Percentiles rank a stretch among this genome's conserved stretches.
Evolutionary conservation across 1,140 invertebrate genomes (phyloP).

Genomic region (Episyrphus balteatus): DNA sequence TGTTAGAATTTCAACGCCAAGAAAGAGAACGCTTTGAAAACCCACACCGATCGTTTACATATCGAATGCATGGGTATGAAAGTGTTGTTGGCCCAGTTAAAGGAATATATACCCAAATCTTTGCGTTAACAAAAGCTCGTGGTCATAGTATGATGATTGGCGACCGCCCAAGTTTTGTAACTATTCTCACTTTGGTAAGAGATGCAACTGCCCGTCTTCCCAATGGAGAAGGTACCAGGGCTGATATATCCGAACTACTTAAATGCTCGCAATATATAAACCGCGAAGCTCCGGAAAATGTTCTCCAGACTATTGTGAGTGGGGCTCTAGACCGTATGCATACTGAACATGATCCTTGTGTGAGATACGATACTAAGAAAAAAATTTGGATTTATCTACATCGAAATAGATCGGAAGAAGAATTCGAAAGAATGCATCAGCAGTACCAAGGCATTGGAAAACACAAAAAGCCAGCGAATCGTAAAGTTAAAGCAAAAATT

Average conservation of each 20-base stretch:
- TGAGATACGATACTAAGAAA: conserved; percentile 76
- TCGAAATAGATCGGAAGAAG: conserved; percentile 60
- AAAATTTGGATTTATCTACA: conserved; percentile 90
- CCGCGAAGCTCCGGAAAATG: conserved; percentile 55
- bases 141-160: conserved; percentile 74
- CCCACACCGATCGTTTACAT: conserved; percentile 78
- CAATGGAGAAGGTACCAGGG: conserved; percentile 84
- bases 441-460: conserved; percentile 28
- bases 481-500: conserved; percentile 17
- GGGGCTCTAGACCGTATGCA: conserved; percentile 80
- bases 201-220: conserved; percentile 87
- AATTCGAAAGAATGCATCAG: conserved; percentile 56
- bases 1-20: conserved; percentile 59
- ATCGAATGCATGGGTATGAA: conserved; percentile 71
- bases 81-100: conserved; percentile 83
- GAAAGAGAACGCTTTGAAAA: conserved; percentile 64
- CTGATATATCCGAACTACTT: conserved; percentile 55
- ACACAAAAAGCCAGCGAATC: conserved; percentile 23
- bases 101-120: conserved; percentile 61
- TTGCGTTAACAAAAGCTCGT: conserved; percentile 46
- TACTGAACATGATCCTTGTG: conserved; percentile 80
- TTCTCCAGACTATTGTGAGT: conserved; percentile 75
- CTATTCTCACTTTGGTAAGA: conserved; percentile 78
- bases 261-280: conserved; percentile 67
- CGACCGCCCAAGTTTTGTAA: conserved; percentile 81